These are phyloP conservation scores for Zingel zingel DNA, from an alignment of 2,113 vertebrate species.

Conservation along the genomic window DNA sequence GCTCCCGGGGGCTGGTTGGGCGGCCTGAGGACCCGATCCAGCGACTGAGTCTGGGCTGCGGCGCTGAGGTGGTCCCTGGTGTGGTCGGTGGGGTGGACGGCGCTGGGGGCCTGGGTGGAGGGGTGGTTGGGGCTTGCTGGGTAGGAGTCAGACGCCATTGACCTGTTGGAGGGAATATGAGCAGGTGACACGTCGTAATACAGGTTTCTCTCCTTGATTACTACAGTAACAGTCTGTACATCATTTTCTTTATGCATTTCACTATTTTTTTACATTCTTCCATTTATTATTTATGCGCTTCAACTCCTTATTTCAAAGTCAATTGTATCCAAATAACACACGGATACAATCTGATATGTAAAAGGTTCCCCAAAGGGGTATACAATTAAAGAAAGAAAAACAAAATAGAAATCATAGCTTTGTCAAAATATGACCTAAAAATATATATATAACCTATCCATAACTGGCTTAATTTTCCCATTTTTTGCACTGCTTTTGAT, in stretches of 20 bases:
- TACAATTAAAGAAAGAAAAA: background rate
- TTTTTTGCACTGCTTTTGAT: too few species aligned
- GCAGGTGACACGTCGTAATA: background rate
- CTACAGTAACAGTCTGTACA: background rate
- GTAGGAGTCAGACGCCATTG: conserved; percentile 89
- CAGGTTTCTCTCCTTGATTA: background rate
- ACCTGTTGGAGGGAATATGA: conserved; percentile 76
- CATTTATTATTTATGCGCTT: background rate
- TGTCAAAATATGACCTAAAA: too few species aligned
- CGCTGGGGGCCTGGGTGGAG: conserved; percentile 77
- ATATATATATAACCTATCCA: too few species aligned
- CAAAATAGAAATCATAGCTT: background rate
- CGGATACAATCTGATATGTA: background rate
- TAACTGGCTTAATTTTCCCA: too few species aligned
- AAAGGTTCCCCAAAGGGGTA: background rate
- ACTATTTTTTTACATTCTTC: background rate
- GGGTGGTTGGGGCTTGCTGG: conserved; percentile 92
- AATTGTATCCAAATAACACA: background rate
- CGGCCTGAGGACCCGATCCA: conserved; percentile 86
- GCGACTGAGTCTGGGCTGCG: conserved; percentile 81
- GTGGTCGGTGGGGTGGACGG: conserved; percentile 61
- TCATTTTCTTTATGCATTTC: background rate
- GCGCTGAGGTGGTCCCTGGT: conserved; percentile 81
- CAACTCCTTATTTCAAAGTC: background rate
- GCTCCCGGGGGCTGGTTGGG: conserved; percentile 71